Conservation (phyloP, 2,113 vertebrate species). For the Scophthalmus maximus region DNA sequence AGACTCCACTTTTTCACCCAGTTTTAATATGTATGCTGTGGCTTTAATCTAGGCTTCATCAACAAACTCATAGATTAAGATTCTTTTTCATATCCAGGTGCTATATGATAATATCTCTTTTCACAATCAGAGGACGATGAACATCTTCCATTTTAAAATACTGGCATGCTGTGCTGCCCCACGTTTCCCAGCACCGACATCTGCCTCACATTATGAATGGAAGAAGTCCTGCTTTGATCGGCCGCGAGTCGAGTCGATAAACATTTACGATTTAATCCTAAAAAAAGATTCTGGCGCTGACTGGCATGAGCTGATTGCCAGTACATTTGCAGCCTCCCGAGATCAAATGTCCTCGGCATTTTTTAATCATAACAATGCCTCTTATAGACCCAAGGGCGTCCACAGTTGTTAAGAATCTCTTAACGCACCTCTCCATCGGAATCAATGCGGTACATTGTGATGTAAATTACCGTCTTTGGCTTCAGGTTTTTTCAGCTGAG, state of each 20-base stretch:
- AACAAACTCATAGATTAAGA: no score
- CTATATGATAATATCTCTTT: slow-evolving; percentile 47
- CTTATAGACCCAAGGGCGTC: slow-evolving; percentile 51
- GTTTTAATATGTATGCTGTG: slow-evolving; percentile 29
- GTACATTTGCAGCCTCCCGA: slow-evolving; percentile 26
- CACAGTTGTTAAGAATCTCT: slow-evolving; percentile 65
- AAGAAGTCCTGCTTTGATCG: slow-evolving; percentile 27
- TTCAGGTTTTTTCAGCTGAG: slow-evolving; percentile 68
- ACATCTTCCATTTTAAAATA: slow-evolving; percentile 53
- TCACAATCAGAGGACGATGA: slow-evolving; percentile 54
- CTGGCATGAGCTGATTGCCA: slow-evolving; percentile 22
- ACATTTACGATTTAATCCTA: slow-evolving; percentile 41
- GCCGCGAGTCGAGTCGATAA: slow-evolving; percentile 49
- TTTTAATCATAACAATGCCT: slow-evolving; percentile 65
- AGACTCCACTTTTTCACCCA: neutral
- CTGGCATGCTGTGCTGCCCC: slow-evolving; percentile 20
- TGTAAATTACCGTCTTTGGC: slow-evolving; percentile 69
- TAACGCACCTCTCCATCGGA: slow-evolving; percentile 69
- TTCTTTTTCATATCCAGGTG: no score
- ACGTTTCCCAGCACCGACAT: slow-evolving; percentile 43
- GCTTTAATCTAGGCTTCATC: neutral
- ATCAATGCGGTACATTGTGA: slow-evolving; percentile 74
- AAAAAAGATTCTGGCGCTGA: slow-evolving; percentile 20
- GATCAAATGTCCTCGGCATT: slow-evolving; percentile 48
- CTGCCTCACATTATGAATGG: slow-evolving; percentile 46